phyloP scores from a whole-genome alignment of 2,113 vertebrate genomes.

The Cyanoderma ruficeps region DNA sequence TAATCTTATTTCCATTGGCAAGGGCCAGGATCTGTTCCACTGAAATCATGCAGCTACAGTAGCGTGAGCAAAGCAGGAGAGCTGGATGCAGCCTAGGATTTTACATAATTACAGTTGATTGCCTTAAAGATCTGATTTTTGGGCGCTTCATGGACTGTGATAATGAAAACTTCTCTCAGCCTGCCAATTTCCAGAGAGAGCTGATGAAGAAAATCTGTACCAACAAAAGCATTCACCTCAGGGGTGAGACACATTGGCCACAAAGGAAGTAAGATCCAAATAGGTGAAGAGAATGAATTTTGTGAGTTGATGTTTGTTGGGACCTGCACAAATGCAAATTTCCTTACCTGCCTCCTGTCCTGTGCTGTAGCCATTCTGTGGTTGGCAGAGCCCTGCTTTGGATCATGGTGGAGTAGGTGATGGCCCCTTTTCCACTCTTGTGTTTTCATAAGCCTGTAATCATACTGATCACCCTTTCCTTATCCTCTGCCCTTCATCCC shows the following conservation, averaged over 20 bases:
- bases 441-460: neutral
- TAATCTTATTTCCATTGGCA: neutral
- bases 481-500: neutral
- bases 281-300: neutral
- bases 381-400: neutral
- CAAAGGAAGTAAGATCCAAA: neutral
- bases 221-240: neutral
- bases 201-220: constrained; percentile 20
- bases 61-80: neutral
- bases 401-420: neutral
- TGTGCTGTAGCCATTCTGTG: neutral
- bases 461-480: neutral
- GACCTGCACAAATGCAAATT: neutral
- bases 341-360: neutral
- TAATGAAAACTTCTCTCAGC: neutral
- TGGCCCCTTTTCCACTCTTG: neutral
- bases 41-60: neutral
- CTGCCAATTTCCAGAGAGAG: constrained; percentile 25
- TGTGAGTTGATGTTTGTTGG: neutral
- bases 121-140: constrained; percentile 37
- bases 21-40: neutral
- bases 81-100: neutral
- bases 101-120: constrained; percentile 32
- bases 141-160: constrained; percentile 9
- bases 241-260: neutral